Percentiles rank a stretch among this genome's conserved stretches.
phyloP scores from a whole-genome alignment of 1,140 invertebrate species.

The Dreissena polymorpha region DNA sequence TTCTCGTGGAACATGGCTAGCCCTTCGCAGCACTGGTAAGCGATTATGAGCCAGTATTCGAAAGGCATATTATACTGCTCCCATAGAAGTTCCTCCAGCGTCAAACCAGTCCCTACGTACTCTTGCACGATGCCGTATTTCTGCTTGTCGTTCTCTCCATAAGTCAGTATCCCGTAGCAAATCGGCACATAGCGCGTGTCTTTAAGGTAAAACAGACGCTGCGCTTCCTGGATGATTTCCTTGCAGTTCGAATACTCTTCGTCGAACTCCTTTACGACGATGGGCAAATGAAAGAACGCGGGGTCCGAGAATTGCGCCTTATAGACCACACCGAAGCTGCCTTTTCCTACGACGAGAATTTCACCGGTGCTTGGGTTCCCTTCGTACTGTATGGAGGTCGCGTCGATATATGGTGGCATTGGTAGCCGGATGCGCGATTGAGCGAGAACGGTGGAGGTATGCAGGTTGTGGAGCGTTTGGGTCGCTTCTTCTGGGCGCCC shows the following conservation, averaged over 20 bases:
- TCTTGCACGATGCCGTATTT: constrained; percentile 52
- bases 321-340: constrained; percentile 51
- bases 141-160: constrained; percentile 1
- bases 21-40: constrained; percentile 44
- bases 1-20: constrained; percentile 44
- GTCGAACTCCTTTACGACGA: constrained; percentile 50
- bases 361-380: constrained; percentile 19
- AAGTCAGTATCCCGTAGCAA: constrained; percentile 46
- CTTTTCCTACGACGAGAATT: constrained; percentile 28
- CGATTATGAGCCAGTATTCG: constrained; percentile 34
- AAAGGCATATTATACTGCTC: constrained; percentile 37
- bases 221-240: constrained; percentile 48
- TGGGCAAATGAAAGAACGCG: constrained; percentile 17
- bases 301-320: constrained; percentile 36
- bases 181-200: constrained; percentile 50
- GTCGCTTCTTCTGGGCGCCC: neutral
- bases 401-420: constrained; percentile 28
- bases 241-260: constrained; percentile 38
- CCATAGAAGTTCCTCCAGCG: constrained; percentile 49
- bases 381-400: constrained; percentile 26
- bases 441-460: neutral
- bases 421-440: neutral
- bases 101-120: constrained; percentile 42
- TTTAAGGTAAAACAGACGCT: constrained; percentile 33
- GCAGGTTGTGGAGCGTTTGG: neutral